Base-by-base conservation (phyloP, 2,113 vertebrate species). In the Zingel zingel region DNA sequence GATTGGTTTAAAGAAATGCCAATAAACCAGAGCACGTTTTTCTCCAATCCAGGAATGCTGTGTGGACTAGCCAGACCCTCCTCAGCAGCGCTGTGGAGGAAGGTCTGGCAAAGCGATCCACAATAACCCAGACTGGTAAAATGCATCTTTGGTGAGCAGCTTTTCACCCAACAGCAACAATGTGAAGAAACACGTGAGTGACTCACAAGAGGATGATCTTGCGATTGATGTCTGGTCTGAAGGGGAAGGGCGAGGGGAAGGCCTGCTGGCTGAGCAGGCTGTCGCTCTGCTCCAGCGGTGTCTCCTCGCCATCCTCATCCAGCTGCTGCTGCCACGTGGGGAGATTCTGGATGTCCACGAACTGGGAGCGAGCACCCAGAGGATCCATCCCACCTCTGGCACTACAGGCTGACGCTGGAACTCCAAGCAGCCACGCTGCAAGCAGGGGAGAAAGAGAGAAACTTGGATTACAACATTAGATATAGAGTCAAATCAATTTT, bases 151-250 rank as follows among this genome's bases (percentile, higher is more conserved):
- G 8, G 39, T 43, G 39, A 43, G 39, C 39, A 11, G 39, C 39
- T n/a, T 43, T 76, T 27, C 19, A 27, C 18, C 12, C 7, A 39
- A 33, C n/a, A 51, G 66, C 33, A 48, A 21, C 39, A 27, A 4
- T 0, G 6, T 59, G 65, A 50, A 33, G 75, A 70, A 70, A 72
- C 21, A 18, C 3, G 2, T 0, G 5, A 1, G 51, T 88, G 77
- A 94, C 96, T 97, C 95, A 99, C 98, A 97, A 98, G 36, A 99
- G 93, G 80, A 98, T 74, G 84, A 99, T 96, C 94, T 99, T 99
- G 70, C 90, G 92, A 90, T 97, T 99, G 91, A 99, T 96, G 81
- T 97, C 96, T 4, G 96, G 91, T 77, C 96, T 96, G 89, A 93
- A 97, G 43, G 96, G 96, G 90, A 99, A 99, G 43, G 98, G 98